Conservation (phyloP, 64 coral and sea anemone genomes). For the Dendronephthya gigantea region DNA sequence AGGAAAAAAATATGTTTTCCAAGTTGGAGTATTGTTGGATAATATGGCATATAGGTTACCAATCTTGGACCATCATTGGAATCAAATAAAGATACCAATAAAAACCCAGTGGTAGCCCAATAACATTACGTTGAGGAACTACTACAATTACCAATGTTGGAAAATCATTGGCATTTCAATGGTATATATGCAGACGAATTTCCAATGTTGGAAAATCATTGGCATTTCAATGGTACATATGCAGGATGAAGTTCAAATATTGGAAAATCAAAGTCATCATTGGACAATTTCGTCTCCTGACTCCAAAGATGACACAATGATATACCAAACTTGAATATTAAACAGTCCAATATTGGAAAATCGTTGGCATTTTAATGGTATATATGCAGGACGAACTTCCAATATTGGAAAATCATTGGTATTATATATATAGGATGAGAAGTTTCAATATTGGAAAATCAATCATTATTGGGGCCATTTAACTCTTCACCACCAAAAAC, state of each 20-base stretch:
- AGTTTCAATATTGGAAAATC: no score
- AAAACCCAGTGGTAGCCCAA: neutral
- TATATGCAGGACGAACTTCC: neutral
- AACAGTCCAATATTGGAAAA: neutral
- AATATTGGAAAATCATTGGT: constrained; percentile 13
- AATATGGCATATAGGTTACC: neutral
- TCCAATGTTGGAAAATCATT: neutral
- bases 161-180: no score
- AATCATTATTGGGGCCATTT: no score
- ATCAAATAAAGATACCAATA: neutral
- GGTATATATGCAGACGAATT: no score
- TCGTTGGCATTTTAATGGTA: neutral
- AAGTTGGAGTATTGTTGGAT: neutral
- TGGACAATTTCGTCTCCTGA: neutral
- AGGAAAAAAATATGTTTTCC: constrained; percentile 2
- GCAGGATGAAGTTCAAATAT: neutral
- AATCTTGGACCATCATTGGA: constrained; percentile 2
- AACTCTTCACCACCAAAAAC: no score
- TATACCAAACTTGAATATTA: neutral
- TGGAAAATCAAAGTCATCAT: neutral
- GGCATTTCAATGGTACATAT: neutral
- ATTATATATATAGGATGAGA: no score
- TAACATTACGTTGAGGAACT: neutral
- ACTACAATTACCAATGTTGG: neutral
- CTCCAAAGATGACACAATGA: neutral